Conservation (phyloP, 2,113 vertebrate genomes). For the Coptodon rendalli region DNA sequence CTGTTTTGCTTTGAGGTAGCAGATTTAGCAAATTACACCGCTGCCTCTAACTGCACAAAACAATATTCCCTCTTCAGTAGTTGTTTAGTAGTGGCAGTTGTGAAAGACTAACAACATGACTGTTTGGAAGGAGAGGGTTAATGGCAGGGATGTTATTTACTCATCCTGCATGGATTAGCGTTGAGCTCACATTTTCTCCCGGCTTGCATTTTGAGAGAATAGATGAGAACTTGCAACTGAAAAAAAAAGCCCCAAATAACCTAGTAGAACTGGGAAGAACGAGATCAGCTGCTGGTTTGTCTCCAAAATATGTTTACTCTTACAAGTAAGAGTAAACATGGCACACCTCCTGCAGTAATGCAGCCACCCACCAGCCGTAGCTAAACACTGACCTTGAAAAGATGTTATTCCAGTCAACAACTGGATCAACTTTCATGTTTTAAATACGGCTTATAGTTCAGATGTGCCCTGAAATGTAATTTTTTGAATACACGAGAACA, state of each 20-base stretch:
- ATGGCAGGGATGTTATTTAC: neutral
- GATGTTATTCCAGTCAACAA: neutral
- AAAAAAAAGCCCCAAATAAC: neutral
- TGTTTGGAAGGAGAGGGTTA: neutral
- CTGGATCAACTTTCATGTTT: neutral
- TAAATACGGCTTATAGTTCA: neutral
- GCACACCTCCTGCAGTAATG: neutral
- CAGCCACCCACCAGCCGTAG: neutral
- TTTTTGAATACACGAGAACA: neutral
- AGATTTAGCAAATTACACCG: neutral
- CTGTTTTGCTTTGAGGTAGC: neutral
- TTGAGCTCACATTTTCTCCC: neutral
- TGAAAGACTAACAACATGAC: neutral
- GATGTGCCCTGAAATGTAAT: neutral
- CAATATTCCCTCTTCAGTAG: neutral
- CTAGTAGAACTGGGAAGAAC: neutral
- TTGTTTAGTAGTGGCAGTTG: neutral
- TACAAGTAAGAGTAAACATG: too few relatives aligned
- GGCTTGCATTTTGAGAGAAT: neutral
- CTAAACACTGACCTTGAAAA: neutral
- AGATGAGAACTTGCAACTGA: neutral
- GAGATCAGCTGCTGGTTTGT: neutral
- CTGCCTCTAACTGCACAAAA: neutral
- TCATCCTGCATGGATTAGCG: neutral
- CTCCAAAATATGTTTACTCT: neutral